These are phyloP conservation scores for Eidolon helvum DNA, from an alignment of 2,113 vertebrate genomes.

Conservation along the genomic window DNA sequence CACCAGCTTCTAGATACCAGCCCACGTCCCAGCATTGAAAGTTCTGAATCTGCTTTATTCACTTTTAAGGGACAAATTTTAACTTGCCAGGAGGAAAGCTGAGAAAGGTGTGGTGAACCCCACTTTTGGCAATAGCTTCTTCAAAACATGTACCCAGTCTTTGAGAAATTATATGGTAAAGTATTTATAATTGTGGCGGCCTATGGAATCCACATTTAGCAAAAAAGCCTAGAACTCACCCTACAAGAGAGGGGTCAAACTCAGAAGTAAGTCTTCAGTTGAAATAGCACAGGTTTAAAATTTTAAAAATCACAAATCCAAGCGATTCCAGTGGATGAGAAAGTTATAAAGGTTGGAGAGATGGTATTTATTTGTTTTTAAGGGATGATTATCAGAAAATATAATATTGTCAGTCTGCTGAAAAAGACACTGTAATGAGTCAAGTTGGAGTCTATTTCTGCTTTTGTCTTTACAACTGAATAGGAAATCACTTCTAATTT, in stretches of 20 bases:
- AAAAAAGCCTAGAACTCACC: not conserved
- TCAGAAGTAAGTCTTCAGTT: constrained; percentile 4
- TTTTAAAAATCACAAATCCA: not conserved
- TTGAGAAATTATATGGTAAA: not conserved
- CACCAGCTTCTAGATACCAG: not conserved
- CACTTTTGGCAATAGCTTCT: constrained; percentile 1
- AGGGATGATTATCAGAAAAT: constrained; percentile 5
- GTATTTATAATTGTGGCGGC: not conserved
- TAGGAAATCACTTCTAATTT: constrained; percentile 46
- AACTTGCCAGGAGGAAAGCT: not conserved
- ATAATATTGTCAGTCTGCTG: not conserved
- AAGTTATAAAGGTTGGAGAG: not conserved
- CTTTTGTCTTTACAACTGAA: not conserved
- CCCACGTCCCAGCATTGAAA: not conserved
- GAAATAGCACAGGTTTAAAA: not conserved
- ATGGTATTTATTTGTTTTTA: not conserved
- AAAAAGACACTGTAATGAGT: not conserved
- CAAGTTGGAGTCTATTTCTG: constrained; percentile 23
- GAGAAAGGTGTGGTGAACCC: not conserved
- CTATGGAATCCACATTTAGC: not conserved
- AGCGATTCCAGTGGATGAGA: not conserved
- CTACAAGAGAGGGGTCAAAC: not conserved
- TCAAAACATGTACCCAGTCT: not conserved
- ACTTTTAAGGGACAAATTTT: not conserved
- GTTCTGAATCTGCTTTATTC: not conserved